Evolutionary conservation across 2,113 vertebrate species (phyloP), one percentile per base, ranked within the genome.

Genomic region (Peromyscus polionotus): DNA sequence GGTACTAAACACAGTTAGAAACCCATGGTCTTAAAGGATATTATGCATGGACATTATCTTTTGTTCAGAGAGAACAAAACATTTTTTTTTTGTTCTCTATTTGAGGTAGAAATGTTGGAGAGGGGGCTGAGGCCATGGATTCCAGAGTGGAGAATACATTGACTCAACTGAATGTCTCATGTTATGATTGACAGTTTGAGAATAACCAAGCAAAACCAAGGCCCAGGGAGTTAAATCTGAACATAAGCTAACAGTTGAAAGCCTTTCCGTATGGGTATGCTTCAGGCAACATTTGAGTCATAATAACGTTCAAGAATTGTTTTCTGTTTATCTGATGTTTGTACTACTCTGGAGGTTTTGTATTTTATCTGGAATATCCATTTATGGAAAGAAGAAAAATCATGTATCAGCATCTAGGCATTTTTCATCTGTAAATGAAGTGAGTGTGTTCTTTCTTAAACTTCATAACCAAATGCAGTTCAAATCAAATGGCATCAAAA

Each of bases 401-500:
- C 70, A 31, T 72, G 68, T 79, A 79, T 63, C 11, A 24, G 5
- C n/a, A 75, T 48, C 80, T 88, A 12, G 13, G 85, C 2, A 75
- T 36, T 68, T n/a, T 93, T 65, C 3, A 84, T 42, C 90, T 94
- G 24, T 70, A 79, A 91, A 39, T 70, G 17, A 0, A 84, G 39
- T 7, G 70, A 83, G 54, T 22, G n/a, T 57, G 8, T 89, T 5
- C 5, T 94, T 95, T 90, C 68, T 83, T 91, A 57, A 95, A 88
- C 20, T 68, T 1, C 19, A 45, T 22, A 54, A 92, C n/a, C 59
- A 31, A 91, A 84, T 19, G 73, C 26, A 77, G 26, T 75, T 94
- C 67, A 92, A 77, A 93, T 54, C 77, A 94, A 94, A 59, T 68
- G 81, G 4, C 39, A n/a, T 22, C 54, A 22, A 73, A 96, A 57